Evolutionary conservation across 2,113 vertebrate genomes (phyloP).

Genomic region (sheep (Ovis aries)): ARS-UI_Ramb_v3.0 NC_056054.1:205585001-205585500

Average conservation of each 20-base stretch:
- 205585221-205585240: constrained; percentile 70
- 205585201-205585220: constrained; percentile 81
- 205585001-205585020: constrained; percentile 81
- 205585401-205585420: constrained; percentile 44
- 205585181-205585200: constrained; percentile 80
- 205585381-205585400: constrained; percentile 52
- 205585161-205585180: constrained; percentile 52
- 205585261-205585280: constrained; percentile 71
- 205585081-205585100: constrained; percentile 16
- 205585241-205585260: constrained; percentile 78
- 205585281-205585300: constrained; percentile 74
- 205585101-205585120: constrained; percentile 55
- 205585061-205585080: constrained; percentile 59
- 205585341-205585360: constrained; percentile 66
- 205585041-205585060: constrained; percentile 73
- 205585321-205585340: constrained; percentile 69
- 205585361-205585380: constrained; percentile 56
- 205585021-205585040: constrained; percentile 76
- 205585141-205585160: constrained; percentile 73
- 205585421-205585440: constrained; percentile 18
- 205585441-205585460: background rate
- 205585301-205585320: constrained; percentile 60
- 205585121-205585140: constrained; percentile 65
- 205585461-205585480: background rate
- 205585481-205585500: background rate